A percentile compares a stretch with the other conserved stretches of the same genome.
These are phyloP conservation scores for Agriopis marginaria DNA, from an alignment of 2,888 invertebrate genomes.

Conservation along the genomic window DNA sequence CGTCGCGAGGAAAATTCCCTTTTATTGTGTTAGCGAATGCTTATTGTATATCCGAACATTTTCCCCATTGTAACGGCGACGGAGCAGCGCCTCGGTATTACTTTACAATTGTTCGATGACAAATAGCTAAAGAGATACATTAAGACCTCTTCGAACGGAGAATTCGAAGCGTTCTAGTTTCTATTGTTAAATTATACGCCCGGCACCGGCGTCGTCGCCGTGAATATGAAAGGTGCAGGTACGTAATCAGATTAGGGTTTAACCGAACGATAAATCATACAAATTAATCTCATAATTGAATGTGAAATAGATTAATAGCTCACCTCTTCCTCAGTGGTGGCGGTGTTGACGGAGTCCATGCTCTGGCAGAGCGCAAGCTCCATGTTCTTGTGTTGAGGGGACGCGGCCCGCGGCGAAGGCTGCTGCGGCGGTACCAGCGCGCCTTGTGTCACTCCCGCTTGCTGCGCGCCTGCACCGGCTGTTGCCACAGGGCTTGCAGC, in stretches of 20 bases:
- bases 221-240: slow-evolving; percentile 47
- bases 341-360: slow-evolving; percentile 99
- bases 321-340: slow-evolving; percentile 99
- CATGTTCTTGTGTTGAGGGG: slow-evolving; percentile 83
- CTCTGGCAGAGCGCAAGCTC: slow-evolving; percentile 95
- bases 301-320: slow-evolving; percentile 61
- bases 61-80: slow-evolving; percentile 71
- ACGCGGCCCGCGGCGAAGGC: slow-evolving; percentile 74
- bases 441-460: slow-evolving; percentile 74
- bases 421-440: slow-evolving; percentile 82
- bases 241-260: slow-evolving; percentile 46
- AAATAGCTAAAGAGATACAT: slow-evolving; percentile 75
- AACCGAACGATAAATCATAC: slow-evolving; percentile 31
- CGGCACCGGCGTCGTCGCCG: slow-evolving; percentile 28
- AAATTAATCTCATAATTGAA: slow-evolving; percentile 1
- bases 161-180: slow-evolving; percentile 57
- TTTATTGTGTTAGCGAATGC: slow-evolving; percentile 81
- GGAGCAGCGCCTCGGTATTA: slow-evolving; percentile 65
- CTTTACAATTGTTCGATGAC: slow-evolving; percentile 75
- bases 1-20: slow-evolving; percentile 73
- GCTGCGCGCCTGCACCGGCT: slow-evolving; percentile 74
- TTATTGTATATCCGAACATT: slow-evolving; percentile 78
- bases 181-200: slow-evolving; percentile 57
- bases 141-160: slow-evolving; percentile 61
- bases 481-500: slow-evolving; percentile 73